These are phyloP conservation scores for Gila robusta DNA, from an alignment of 2,797 vertebrate genomes.

Conservation along the genomic window DNA sequence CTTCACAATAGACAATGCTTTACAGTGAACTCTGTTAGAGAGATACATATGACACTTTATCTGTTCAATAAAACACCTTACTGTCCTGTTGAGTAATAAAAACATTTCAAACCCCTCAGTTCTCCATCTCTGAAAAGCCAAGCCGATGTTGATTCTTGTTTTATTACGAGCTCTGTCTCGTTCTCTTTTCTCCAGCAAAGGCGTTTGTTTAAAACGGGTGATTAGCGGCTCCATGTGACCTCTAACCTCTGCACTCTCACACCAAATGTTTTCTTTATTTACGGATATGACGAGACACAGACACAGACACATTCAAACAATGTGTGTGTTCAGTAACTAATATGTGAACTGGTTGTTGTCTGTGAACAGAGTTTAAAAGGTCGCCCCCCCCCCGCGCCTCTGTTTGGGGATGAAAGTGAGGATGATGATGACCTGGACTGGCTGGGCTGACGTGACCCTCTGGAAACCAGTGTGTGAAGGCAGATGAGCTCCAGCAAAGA, in stretches of 20 bases:
- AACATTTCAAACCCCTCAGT: background rate
- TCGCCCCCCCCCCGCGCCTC: slow-evolving; percentile 87
- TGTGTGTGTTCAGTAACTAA: background rate
- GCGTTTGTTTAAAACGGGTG: too few species aligned
- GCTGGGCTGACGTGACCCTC: slow-evolving; percentile 81
- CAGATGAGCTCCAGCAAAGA: background rate
- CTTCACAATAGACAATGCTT: too few species aligned
- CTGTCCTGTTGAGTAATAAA: background rate
- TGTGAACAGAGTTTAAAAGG: slow-evolving; percentile 90
- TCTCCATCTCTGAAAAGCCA: background rate
- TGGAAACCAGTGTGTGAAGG: background rate
- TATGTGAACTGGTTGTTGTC: background rate
- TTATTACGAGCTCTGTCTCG: background rate
- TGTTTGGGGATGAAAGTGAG: slow-evolving; percentile 91
- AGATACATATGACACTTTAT: too few species aligned
- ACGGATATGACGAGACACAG: too few species aligned
- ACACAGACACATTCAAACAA: background rate
- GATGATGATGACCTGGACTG: slow-evolving; percentile 91
- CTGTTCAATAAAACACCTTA: too few species aligned
- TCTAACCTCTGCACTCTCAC: background rate
- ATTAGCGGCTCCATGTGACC: too few species aligned
- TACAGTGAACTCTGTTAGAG: too few species aligned
- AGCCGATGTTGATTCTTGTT: background rate
- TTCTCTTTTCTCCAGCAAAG: background rate
- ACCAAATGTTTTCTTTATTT: too few species aligned